These are phyloP conservation scores for Crotalus viridis DNA, from an alignment of 2,113 vertebrate genomes.

Conservation along the genomic window DNA sequence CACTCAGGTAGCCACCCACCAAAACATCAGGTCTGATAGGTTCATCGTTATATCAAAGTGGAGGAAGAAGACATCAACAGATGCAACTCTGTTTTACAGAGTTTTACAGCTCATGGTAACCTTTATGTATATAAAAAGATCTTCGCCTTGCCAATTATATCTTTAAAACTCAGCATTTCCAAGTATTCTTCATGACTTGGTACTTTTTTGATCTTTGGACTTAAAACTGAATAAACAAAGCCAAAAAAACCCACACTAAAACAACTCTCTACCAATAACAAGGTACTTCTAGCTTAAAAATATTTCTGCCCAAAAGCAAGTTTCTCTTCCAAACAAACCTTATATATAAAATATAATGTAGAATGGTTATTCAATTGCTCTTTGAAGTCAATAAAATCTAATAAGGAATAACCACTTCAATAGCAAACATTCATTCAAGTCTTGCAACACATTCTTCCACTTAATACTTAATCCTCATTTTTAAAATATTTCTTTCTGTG, in stretches of 20 bases:
- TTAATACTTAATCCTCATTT: neutral
- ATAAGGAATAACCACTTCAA: neutral
- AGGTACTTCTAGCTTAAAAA: neutral
- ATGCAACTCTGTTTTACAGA: too few relatives aligned
- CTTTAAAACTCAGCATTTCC: slow-evolving; percentile 26
- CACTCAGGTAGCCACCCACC: neutral
- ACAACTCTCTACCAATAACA: neutral
- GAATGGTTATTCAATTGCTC: slow-evolving; percentile 25
- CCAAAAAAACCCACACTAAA: slow-evolving; percentile 19
- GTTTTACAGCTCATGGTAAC: too few relatives aligned
- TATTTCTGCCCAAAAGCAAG: neutral
- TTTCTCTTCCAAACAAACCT: neutral
- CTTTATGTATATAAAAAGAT: neutral
- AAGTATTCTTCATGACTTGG: slow-evolving; percentile 14
- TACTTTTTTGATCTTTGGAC: slow-evolving; percentile 24
- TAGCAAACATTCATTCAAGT: slow-evolving; percentile 8
- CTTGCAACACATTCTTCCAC: neutral
- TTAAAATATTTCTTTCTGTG: neutral
- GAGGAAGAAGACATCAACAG: too few relatives aligned
- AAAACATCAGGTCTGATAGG: too few relatives aligned
- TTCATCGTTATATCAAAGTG: too few relatives aligned
- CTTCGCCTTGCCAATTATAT: neutral
- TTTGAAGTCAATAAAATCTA: slow-evolving; percentile 22
- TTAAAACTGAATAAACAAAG: slow-evolving; percentile 23
- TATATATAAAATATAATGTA: neutral